Conservation (phyloP, 2,888 invertebrate genomes). For the Fragum whitleyi region DNA sequence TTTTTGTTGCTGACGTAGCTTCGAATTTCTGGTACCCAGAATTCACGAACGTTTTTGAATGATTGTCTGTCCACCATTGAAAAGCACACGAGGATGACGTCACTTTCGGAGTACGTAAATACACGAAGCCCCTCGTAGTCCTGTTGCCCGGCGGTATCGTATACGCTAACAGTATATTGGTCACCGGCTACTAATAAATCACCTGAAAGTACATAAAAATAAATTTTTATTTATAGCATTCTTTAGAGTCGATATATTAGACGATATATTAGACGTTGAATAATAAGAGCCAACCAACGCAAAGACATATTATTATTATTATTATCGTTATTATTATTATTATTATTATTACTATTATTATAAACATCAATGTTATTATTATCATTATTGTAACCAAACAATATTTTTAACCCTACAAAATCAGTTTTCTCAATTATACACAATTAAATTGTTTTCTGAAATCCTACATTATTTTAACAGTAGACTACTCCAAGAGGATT, state of each 20-base stretch:
- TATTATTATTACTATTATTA: no score
- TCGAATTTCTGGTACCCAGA: conserved; percentile 75
- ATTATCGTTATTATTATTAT: no score
- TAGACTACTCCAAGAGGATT: no score
- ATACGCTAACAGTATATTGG: conserved; percentile 73
- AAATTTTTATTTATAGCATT: background rate
- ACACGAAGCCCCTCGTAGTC: conserved; percentile 72
- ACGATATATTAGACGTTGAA: background rate
- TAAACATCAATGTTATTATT: no score
- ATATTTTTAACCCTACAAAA: no score
- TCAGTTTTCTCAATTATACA: no score
- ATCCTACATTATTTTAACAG: no score
- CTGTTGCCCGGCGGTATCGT: conserved; percentile 76
- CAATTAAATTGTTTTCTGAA: no score
- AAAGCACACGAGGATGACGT: conserved; percentile 75
- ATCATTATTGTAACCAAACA: no score
- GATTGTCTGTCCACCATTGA: conserved; percentile 74
- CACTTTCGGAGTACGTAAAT: conserved; percentile 76
- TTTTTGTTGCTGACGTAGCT: conserved; percentile 67
- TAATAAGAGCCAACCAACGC: background rate
- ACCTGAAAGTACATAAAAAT: conserved; percentile 59
- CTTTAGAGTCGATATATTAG: background rate
- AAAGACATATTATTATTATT: background rate
- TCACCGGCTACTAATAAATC: conserved; percentile 72
- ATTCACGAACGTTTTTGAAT: conserved; percentile 68